phyloP scores from a whole-genome alignment of 2,888 invertebrate species.

The Odontothrips loti region DNA sequence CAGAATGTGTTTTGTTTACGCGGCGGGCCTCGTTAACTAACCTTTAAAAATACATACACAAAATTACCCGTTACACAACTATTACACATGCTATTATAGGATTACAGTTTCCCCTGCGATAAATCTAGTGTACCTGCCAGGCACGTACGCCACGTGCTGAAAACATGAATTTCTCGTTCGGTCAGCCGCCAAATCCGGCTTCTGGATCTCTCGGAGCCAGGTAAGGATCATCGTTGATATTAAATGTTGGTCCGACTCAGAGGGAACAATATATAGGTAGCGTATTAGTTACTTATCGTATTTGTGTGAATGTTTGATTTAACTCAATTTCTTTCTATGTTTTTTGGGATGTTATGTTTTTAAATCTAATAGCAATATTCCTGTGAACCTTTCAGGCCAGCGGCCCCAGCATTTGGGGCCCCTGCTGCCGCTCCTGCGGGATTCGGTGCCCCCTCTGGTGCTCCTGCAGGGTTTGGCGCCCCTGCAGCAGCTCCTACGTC shows the following conservation, averaged over 20 bases:
- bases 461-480: constrained; percentile 41
- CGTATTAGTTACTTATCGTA: background rate
- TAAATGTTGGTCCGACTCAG: background rate
- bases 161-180: no score
- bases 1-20: no score
- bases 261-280: background rate
- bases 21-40: no score
- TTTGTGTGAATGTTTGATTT: background rate
- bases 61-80: no score
- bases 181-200: no score
- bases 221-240: background rate
- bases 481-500: constrained; percentile 35
- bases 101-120: no score
- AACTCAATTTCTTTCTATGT: background rate
- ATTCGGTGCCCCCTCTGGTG: constrained; percentile 37
- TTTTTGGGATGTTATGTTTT: background rate
- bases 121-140: no score
- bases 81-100: no score
- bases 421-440: constrained; percentile 32
- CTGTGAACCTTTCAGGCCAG: background rate
- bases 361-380: background rate
- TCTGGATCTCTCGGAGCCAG: background rate
- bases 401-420: constrained; percentile 38
- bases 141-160: no score
- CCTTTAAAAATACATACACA: no score